A percentile compares a stretch with the other conserved stretches of the same genome.
phyloP scores from a whole-genome alignment of 2,888 invertebrate genomes.

The Theretra japonica region DNA sequence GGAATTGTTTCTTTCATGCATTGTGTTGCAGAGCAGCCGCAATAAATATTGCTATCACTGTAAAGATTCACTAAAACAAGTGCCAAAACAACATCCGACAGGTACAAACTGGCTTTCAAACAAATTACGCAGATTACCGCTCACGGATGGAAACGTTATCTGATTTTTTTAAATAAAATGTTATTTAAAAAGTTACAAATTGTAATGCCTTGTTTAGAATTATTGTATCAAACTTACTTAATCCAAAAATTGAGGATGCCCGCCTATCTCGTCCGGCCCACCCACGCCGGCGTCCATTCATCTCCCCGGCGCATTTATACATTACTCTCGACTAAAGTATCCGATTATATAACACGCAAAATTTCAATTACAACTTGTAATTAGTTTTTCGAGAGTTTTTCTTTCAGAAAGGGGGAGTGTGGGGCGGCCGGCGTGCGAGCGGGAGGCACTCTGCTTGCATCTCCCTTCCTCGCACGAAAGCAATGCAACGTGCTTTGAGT shows the following conservation, averaged over 20 bases:
- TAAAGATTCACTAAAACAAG: conserved; percentile 7
- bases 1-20: conserved; percentile 59
- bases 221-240: conserved; percentile 71
- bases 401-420: conserved; percentile 81
- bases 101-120: conserved; percentile 33
- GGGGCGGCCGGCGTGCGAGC: conserved; percentile 64
- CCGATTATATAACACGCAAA: conserved; percentile 86
- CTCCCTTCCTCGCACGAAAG: conserved; percentile 60
- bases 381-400: conserved; percentile 86
- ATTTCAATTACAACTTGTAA: conserved; percentile 86
- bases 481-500: conserved; percentile 75
- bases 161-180: conserved; percentile 46
- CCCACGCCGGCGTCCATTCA: conserved; percentile 73
- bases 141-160: conserved; percentile 36
- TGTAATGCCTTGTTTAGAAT: conserved; percentile 60
- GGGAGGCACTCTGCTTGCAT: conserved; percentile 50
- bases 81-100: conserved; percentile 6
- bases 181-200: conserved; percentile 51
- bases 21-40: conserved; percentile 35
- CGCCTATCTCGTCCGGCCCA: conserved; percentile 67
- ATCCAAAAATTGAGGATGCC: conserved; percentile 69
- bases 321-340: conserved; percentile 85
- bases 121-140: conserved; percentile 35
- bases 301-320: conserved; percentile 83
- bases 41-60: conserved; percentile 15